A percentile compares a stretch with the other conserved stretches of the same genome.
These are phyloP conservation scores for Pangasius mekongensis DNA, from an alignment of 2,797 vertebrate species.

Conservation along the genomic window DNA sequence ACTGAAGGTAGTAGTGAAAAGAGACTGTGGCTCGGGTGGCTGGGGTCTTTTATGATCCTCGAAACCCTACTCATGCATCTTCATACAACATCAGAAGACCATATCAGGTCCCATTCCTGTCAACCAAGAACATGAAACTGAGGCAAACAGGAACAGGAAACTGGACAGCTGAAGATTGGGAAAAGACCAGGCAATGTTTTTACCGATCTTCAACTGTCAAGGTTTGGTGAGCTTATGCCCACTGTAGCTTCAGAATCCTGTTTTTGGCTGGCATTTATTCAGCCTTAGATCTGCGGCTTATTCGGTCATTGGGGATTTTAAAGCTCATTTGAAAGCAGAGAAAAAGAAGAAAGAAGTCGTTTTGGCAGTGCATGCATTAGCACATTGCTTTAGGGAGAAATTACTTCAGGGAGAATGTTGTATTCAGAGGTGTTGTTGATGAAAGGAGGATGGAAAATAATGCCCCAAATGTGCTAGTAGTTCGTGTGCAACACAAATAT, in stretches of 20 bases:
- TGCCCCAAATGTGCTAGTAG: not conserved
- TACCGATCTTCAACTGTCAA: not conserved
- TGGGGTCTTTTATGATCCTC: not conserved
- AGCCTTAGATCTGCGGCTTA: conserved; percentile 11
- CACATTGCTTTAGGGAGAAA: conserved; percentile 11
- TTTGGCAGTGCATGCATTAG: not conserved
- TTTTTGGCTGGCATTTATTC: conserved; percentile 5
- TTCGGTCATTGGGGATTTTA: not conserved
- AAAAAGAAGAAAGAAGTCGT: not conserved
- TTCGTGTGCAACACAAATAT: not conserved
- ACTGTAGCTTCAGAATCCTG: not conserved
- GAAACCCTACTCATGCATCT: not conserved
- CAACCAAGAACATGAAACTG: not conserved
- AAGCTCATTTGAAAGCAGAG: not conserved
- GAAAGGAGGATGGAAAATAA: not conserved
- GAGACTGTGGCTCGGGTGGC: not conserved
- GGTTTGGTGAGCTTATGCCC: not conserved
- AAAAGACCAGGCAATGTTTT: not conserved
- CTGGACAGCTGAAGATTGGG: not conserved
- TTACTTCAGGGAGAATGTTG: not conserved
- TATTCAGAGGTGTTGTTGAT: not conserved
- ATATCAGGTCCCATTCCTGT: not conserved
- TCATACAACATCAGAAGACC: not conserved
- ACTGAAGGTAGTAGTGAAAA: not conserved
- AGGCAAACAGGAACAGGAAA: no score